Evolutionary conservation across 2,888 invertebrate species (phyloP).

Genomic region (Bhutanitis thaidina): DNA sequence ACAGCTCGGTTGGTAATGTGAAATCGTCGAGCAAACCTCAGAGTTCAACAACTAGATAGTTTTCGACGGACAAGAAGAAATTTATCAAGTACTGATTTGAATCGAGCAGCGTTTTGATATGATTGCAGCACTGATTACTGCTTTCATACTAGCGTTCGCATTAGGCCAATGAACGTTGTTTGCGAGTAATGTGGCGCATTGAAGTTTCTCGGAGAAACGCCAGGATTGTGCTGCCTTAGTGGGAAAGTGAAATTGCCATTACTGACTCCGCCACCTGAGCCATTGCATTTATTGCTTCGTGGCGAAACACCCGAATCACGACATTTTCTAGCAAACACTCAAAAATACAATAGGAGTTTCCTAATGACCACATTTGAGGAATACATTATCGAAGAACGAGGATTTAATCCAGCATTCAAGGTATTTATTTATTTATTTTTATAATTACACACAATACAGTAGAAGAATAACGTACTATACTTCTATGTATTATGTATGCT

Average conservation of each 20-base stretch:
- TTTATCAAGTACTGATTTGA: constrained; percentile 36
- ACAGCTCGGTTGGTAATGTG: constrained; percentile 35
- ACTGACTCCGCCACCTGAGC: constrained; percentile 32
- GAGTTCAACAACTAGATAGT: constrained; percentile 33
- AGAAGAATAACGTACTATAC: too few species aligned
- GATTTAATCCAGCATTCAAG: too few species aligned
- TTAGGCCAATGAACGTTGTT: too few species aligned
- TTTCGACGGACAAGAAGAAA: constrained; percentile 33
- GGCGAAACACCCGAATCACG: constrained; percentile 36
- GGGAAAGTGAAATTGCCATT: constrained; percentile 31
- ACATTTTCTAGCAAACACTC: constrained; percentile 39
- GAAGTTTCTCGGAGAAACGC: constrained; percentile 33
- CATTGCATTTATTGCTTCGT: constrained; percentile 31
- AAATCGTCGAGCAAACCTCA: constrained; percentile 33
- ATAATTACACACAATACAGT: too few species aligned
- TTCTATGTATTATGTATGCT: too few species aligned
- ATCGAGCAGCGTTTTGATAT: constrained; percentile 37
- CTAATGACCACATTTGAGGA: constrained; percentile 43
- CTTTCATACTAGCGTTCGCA: constrained; percentile 30
- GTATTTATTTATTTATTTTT: too few species aligned
- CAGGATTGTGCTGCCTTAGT: constrained; percentile 29
- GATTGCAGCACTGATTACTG: constrained; percentile 34
- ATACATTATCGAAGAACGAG: constrained; percentile 34
- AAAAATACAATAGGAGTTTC: constrained; percentile 40
- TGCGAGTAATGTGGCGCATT: too few species aligned